Conservation (phyloP, 2,888 invertebrate genomes). For the Conops quadrifasciatus region DNA sequence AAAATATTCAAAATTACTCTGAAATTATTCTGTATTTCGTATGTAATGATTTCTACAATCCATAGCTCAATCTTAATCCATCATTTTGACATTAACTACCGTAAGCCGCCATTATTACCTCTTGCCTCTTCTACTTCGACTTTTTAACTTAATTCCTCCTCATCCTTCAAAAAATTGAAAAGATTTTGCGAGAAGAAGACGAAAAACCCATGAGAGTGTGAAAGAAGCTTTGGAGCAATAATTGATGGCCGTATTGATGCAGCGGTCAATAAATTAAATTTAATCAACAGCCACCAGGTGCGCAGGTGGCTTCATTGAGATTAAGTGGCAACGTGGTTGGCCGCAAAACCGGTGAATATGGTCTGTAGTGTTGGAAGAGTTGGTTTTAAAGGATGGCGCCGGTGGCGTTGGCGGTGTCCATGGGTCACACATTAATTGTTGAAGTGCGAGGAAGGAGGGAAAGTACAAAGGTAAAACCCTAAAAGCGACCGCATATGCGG, state of each 20-base stretch:
- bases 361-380: too few species aligned
- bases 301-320: background rate
- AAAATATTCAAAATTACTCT: background rate
- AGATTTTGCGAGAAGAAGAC: too few species aligned
- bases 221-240: background rate
- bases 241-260: background rate
- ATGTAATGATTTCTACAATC: background rate
- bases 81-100: background rate
- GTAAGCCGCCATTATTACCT: background rate
- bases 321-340: background rate
- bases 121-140: background rate
- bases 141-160: background rate
- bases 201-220: background rate
- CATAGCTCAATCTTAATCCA: slow-evolving; percentile 5
- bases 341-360: too few species aligned
- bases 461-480: too few species aligned
- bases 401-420: too few species aligned
- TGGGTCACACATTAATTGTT: too few species aligned
- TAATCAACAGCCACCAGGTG: slow-evolving; percentile 24
- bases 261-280: slow-evolving; percentile 23
- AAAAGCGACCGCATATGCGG: too few species aligned
- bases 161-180: background rate
- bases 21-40: background rate
- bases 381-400: too few species aligned
- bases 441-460: too few species aligned